These are phyloP conservation scores for Pteropus rufus DNA, from an alignment of 2,797 vertebrate species.

Conservation along the genomic window DNA sequence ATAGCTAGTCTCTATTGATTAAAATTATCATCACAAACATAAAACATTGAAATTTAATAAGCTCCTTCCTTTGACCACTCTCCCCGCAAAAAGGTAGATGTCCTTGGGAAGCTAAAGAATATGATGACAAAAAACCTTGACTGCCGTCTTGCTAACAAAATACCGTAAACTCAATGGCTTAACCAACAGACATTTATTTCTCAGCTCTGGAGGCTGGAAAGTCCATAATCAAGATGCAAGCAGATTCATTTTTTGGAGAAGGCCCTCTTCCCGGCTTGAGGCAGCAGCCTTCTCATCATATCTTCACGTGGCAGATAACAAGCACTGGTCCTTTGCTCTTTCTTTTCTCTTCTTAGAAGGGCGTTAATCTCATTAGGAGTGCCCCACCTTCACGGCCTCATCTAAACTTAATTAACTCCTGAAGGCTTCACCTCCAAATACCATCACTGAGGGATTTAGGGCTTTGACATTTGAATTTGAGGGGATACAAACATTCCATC, in stretches of 20 bases:
- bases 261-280: background rate
- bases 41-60: background rate
- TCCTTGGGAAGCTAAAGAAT: background rate
- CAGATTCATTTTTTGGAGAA: background rate
- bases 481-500: background rate
- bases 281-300: background rate
- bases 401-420: background rate
- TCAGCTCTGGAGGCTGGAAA: background rate
- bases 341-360: background rate
- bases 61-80: background rate
- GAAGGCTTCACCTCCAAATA: background rate
- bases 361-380: background rate
- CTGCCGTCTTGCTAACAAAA: background rate
- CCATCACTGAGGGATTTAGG: background rate
- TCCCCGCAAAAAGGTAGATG: fast-evolving
- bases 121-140: background rate
- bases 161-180: background rate
- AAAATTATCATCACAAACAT: background rate
- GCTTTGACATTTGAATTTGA: background rate
- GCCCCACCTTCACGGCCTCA: background rate
- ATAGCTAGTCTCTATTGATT: background rate
- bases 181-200: background rate
- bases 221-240: background rate
- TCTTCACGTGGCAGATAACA: background rate
- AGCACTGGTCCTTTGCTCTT: background rate